Conservation (phyloP, 2,113 vertebrate species). For the Psittacus erithacus region DNA sequence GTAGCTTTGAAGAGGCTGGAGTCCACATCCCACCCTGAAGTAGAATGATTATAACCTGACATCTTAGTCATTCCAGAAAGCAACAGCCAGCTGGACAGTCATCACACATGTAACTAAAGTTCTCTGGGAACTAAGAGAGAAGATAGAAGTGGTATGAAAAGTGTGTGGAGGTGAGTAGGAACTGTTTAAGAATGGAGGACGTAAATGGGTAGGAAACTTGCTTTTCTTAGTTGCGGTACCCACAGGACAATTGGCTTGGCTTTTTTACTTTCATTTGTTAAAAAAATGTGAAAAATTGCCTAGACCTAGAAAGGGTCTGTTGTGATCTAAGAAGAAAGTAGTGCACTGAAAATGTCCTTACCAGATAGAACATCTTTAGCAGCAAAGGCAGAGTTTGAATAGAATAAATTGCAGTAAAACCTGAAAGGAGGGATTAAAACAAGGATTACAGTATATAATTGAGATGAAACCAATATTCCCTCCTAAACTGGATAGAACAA, state of each 20-base stretch:
- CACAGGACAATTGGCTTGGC: neutral
- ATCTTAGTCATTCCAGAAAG: neutral
- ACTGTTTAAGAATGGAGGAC: neutral
- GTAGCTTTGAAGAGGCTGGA: neutral
- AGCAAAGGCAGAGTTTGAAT: constrained; percentile 31
- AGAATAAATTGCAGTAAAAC: constrained; percentile 51
- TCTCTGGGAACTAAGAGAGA: neutral
- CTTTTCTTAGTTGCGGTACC: neutral
- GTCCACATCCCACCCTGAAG: neutral
- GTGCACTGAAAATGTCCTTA: neutral
- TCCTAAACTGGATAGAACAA: constrained; percentile 58
- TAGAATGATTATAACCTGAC: neutral
- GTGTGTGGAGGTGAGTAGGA: neutral
- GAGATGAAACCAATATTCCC: constrained; percentile 43
- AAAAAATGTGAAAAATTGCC: neutral
- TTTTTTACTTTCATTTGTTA: neutral
- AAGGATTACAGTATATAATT: constrained; percentile 63
- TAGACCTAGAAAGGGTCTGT: neutral
- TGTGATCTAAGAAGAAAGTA: neutral
- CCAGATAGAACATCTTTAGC: constrained; percentile 1
- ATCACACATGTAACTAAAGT: neutral
- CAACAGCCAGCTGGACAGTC: neutral
- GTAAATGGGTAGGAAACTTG: neutral
- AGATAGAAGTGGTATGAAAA: neutral
- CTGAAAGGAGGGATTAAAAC: constrained; percentile 52